Evolutionary conservation across 2,888 invertebrate genomes (phyloP).

Genomic region (Acrocera orbiculus): DNA sequence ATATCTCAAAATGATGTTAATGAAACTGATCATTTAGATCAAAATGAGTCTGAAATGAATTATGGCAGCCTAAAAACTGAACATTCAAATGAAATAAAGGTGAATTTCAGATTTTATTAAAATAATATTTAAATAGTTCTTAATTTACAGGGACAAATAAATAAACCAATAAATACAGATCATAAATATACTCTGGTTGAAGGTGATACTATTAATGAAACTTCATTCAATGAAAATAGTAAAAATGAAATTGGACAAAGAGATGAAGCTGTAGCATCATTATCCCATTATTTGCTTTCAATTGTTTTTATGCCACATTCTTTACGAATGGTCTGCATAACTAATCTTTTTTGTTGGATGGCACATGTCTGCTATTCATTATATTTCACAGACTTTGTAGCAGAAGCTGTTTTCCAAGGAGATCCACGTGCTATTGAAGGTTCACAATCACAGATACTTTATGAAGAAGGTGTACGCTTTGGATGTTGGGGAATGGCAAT

Average conservation of each 20-base stretch:
- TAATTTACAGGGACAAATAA: no score
- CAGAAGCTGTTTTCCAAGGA: slow-evolving; percentile 27
- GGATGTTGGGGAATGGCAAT: slow-evolving; percentile 96
- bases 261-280: slow-evolving; percentile 32
- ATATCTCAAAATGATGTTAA: slow-evolving; percentile 20
- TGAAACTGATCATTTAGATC: slow-evolving; percentile 29
- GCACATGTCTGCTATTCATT: slow-evolving; percentile 91
- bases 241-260: slow-evolving; percentile 11
- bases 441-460: slow-evolving; percentile 42
- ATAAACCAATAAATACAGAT: no score
- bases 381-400: slow-evolving; percentile 86
- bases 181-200: slow-evolving; percentile 15
- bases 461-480: slow-evolving; percentile 83
- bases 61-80: slow-evolving; percentile 34
- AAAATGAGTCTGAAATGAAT: slow-evolving; percentile 29
- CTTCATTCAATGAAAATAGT: slow-evolving; percentile 14
- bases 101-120: neutral
- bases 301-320: slow-evolving; percentile 85
- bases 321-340: slow-evolving; percentile 69
- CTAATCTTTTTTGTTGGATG: slow-evolving; percentile 97
- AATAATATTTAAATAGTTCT: no score
- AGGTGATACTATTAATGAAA: slow-evolving; percentile 16
- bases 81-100: neutral
- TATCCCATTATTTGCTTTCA: slow-evolving; percentile 69
- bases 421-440: slow-evolving; percentile 50